phyloP scores from a whole-genome alignment of 2,113 vertebrate species.

The Eurypyga helias region DNA sequence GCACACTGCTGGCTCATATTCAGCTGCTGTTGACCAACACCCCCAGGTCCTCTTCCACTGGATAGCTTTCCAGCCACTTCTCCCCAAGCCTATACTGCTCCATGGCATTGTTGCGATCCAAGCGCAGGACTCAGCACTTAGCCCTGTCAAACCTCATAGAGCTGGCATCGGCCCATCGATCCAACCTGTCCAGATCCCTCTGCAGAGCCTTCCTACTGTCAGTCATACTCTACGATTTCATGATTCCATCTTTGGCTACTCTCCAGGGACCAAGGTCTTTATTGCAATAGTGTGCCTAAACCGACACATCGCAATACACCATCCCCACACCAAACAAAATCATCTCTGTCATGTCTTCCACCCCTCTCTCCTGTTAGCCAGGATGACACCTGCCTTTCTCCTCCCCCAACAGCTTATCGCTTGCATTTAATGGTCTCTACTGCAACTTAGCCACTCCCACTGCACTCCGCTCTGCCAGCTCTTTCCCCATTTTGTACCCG shows the following conservation, averaged over 20 bases:
- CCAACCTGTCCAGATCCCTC: not conserved
- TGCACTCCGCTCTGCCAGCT: slow-evolving; percentile 13
- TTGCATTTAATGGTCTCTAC: not conserved
- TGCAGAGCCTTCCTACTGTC: not conserved
- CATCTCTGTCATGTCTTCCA: not conserved
- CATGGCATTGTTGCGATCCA: not conserved
- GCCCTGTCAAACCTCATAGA: not conserved
- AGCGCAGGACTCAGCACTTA: not conserved
- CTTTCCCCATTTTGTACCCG: not conserved
- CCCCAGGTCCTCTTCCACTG: no score
- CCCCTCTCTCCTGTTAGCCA: not conserved
- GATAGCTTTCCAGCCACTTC: no score
- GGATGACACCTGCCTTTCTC: not conserved
- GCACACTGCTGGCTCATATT: no score
- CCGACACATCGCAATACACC: not conserved
- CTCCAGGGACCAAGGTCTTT: not conserved
- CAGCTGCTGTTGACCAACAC: no score
- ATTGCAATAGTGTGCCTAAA: not conserved
- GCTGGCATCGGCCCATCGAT: not conserved
- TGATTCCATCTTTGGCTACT: not conserved
- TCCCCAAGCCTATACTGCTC: no score
- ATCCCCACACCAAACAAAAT: not conserved
- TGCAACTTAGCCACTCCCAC: slow-evolving; percentile 21
- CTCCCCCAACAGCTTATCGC: slow-evolving; percentile 11
- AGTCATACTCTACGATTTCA: not conserved